Conservation (phyloP, 2,113 vertebrate genomes). For the Gnathonemus longibarbis region DNA sequence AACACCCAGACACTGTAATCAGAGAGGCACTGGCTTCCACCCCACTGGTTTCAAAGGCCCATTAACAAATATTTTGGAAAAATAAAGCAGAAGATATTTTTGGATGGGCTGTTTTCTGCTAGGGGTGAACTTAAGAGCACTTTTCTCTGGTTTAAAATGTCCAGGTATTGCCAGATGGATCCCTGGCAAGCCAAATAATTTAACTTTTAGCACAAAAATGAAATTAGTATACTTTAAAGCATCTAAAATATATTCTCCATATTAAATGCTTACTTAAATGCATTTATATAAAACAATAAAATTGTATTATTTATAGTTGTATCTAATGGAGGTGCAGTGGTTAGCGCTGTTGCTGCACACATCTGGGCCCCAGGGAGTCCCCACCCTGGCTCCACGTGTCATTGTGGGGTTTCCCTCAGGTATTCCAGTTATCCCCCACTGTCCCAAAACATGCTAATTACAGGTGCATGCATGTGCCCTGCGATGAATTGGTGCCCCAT, state of each 20-base stretch:
- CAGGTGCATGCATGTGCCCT: background rate
- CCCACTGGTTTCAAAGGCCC: background rate
- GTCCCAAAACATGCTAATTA: background rate
- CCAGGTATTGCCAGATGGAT: background rate
- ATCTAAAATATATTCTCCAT: background rate
- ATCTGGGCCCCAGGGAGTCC: background rate
- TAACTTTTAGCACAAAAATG: background rate
- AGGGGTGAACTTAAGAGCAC: background rate
- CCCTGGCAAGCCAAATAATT: background rate
- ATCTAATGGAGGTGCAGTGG: background rate
- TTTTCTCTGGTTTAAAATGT: background rate
- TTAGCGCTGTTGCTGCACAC: background rate
- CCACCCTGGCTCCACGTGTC: too few species aligned
- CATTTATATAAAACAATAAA: background rate
- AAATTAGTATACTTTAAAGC: background rate
- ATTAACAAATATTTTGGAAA: background rate
- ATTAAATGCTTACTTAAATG: background rate
- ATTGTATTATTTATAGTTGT: background rate
- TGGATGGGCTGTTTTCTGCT: background rate
- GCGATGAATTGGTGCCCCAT: background rate
- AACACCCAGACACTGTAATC: background rate
- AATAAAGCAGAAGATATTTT: background rate
- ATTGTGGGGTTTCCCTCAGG: background rate
- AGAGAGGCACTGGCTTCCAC: background rate
- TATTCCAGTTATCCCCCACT: background rate